Conservation (phyloP, 2,113 vertebrate species). For the Pseudorectes ferrugineus region DNA sequence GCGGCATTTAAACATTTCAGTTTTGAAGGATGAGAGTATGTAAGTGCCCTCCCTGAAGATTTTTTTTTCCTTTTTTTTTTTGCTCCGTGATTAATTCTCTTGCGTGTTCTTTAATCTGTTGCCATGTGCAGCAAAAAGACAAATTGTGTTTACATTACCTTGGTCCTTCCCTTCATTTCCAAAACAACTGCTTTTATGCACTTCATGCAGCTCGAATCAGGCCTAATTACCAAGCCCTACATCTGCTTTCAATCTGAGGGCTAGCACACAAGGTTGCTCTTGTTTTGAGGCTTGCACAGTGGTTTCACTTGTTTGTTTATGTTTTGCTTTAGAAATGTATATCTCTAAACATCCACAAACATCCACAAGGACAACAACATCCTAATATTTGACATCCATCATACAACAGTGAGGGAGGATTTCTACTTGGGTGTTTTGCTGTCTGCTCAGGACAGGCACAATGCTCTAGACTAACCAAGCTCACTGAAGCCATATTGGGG, state of each 20-base stretch:
- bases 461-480: not conserved
- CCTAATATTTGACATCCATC: slow-evolving; percentile 44
- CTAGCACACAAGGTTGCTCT: slow-evolving; percentile 54
- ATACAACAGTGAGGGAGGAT: not conserved
- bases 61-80: not conserved
- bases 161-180: slow-evolving; percentile 59
- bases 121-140: slow-evolving; percentile 66
- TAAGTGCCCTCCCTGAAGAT: slow-evolving; percentile 56
- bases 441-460: not conserved
- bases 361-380: slow-evolving; percentile 43
- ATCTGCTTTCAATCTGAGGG: slow-evolving; percentile 77
- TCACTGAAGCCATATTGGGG: not conserved
- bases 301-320: slow-evolving; percentile 69
- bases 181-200: slow-evolving; percentile 70
- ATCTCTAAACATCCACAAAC: slow-evolving; percentile 67
- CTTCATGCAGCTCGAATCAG: slow-evolving; percentile 54
- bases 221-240: slow-evolving; percentile 71
- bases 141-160: slow-evolving; percentile 71
- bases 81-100: slow-evolving; percentile 66
- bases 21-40: not conserved
- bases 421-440: not conserved
- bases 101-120: slow-evolving; percentile 65
- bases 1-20: not conserved
- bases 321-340: slow-evolving; percentile 56
- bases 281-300: slow-evolving; percentile 33